A percentile compares a stretch with the other conserved stretches of the same genome.
Conservation (phyloP, 2,113 vertebrate genomes). For the Gobius niger region DNA sequence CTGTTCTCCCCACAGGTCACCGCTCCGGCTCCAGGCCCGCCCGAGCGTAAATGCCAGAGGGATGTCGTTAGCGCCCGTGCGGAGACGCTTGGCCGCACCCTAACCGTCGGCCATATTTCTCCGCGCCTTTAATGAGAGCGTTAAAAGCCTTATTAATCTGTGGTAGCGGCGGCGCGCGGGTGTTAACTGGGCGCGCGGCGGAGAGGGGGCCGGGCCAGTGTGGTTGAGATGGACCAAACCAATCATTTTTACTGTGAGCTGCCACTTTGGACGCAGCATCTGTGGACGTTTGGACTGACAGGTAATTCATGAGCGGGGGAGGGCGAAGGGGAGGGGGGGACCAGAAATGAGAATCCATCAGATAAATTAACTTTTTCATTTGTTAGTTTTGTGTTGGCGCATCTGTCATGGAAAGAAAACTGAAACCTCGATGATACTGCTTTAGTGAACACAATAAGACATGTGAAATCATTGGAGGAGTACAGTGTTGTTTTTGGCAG, state of each 20-base stretch:
- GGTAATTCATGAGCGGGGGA: constrained; percentile 50
- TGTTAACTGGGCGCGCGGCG: constrained; percentile 49
- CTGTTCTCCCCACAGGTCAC: not conserved
- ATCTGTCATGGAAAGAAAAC: too few relatives aligned
- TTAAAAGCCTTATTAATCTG: constrained; percentile 71
- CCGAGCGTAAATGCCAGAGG: constrained; percentile 56
- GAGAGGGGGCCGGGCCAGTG: constrained; percentile 6
- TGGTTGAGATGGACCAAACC: constrained; percentile 47
- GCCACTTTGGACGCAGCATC: constrained; percentile 41
- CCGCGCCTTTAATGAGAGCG: constrained; percentile 61
- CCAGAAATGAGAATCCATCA: not conserved
- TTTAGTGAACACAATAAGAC: too few relatives aligned
- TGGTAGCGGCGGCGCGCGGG: constrained; percentile 56
- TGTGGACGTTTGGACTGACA: constrained; percentile 57
- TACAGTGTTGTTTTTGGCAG: too few relatives aligned
- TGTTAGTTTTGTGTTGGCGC: too few relatives aligned
- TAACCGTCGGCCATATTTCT: constrained; percentile 60
- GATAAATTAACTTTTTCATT: too few relatives aligned
- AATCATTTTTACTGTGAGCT: constrained; percentile 65
- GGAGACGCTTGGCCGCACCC: constrained; percentile 42
- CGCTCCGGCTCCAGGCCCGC: constrained; percentile 10
- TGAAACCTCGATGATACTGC: too few relatives aligned
- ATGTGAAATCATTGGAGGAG: too few relatives aligned
- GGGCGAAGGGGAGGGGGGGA: not conserved
- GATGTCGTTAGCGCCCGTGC: constrained; percentile 39